Evolutionary conservation across 1,140 invertebrate genomes (phyloP), one percentile per base, ranked within the genome.

Genomic region (Lasioglossum albipes): DNA sequence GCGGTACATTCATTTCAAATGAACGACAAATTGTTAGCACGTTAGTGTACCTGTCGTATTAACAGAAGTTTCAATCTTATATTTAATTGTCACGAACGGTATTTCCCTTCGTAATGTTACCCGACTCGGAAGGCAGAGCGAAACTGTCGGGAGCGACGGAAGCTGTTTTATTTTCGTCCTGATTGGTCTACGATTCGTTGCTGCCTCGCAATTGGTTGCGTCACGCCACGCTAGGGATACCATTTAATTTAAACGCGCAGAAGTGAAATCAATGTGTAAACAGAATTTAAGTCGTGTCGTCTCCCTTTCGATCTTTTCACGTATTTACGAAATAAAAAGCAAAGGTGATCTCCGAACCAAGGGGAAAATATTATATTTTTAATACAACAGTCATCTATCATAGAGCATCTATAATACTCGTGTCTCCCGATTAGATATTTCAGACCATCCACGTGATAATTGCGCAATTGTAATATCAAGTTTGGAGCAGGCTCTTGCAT

Each of bases 351-450:
- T 49, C 12, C 12, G 10, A 49, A 54, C 16, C 16, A 18, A 20
- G 1, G 18, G 18, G 6, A 54, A 16, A 54, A 54, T 16, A 54
- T 16, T 54, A 54, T 20, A 54, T 54, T 54, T 54, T 20, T 54
- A 54, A 54, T 54, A 64, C 61, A 41, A 41, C 0, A 36, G 6
- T 18, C 62, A 41, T 65, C 18, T 65, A 41, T 80, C 82, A 87
- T 80, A 82, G 80, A 5, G 73, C 85, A 81, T 52, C 82, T 84
- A 13, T 82, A 73, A 84, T 82, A 13, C 83, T 87, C 67, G n/a
- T 82, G 85, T 45, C 3, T 36, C 12, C 27, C 7, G 75, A 54
- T 81, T 80, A 31, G 86, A 73, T 18, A 74, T 59, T 72, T 82
- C 84, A 61, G 77, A 79, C 18, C 62, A 36, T 67, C 16, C 16